Percentiles rank a stretch among this genome's conserved stretches.
These are phyloP conservation scores for Atta colombica DNA, from an alignment of 1,140 invertebrate species.

Conservation along the genomic window DNA sequence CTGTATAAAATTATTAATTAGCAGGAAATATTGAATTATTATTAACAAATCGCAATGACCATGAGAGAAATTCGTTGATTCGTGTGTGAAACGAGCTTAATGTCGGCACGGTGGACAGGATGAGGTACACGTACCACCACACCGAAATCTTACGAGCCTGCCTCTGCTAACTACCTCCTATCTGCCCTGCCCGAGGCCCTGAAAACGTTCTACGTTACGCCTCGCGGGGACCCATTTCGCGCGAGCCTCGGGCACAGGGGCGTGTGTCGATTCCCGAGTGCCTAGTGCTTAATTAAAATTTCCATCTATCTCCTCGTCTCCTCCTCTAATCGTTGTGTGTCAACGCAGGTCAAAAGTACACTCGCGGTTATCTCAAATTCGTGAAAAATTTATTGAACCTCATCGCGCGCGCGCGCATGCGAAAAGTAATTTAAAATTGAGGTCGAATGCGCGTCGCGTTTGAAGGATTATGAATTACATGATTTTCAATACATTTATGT, in stretches of 20 bases:
- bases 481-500: constrained; percentile 2
- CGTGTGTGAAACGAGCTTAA: constrained; percentile 77
- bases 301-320: neutral
- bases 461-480: constrained; percentile 29
- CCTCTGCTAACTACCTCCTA: constrained; percentile 84
- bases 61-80: neutral
- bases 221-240: constrained; percentile 85
- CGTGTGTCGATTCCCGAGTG: constrained; percentile 72
- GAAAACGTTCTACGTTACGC: constrained; percentile 84
- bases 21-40: constrained; percentile 5
- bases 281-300: constrained; percentile 64
- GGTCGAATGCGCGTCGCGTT: neutral
- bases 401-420: neutral
- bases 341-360: constrained; percentile 8
- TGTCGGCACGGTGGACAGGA: constrained; percentile 81
- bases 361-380: constrained; percentile 27
- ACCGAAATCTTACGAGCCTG: constrained; percentile 84
- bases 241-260: constrained; percentile 76
- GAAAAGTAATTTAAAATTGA: constrained; percentile 31
- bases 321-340: neutral
- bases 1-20: neutral
- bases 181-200: constrained; percentile 83
- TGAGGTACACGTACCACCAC: constrained; percentile 80
- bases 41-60: neutral
- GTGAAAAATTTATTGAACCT: constrained; percentile 10